Conservation (phyloP, 2,113 vertebrate species). For the Ceratotherium simum region DNA sequence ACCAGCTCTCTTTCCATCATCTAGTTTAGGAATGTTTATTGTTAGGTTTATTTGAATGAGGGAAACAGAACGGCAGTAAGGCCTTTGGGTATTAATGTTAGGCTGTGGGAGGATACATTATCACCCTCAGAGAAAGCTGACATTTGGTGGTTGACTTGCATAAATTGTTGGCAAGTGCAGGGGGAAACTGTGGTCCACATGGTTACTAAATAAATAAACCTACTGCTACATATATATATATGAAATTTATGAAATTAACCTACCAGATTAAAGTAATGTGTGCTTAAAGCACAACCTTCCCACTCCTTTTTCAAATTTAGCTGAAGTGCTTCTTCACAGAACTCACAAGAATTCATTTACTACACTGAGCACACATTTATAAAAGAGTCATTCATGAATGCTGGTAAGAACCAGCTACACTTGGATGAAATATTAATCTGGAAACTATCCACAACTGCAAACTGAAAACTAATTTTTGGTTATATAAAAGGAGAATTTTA, state of each 20-base stretch:
- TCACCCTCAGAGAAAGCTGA: conserved; percentile 34
- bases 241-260: neutral
- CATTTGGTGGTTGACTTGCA: conserved; percentile 46
- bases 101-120: conserved; percentile 42
- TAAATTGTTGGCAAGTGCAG: neutral
- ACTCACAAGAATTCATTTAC: neutral
- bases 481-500: conserved; percentile 4
- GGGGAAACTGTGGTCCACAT: neutral
- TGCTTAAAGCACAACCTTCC: neutral
- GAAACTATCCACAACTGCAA: neutral
- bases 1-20: conserved; percentile 69
- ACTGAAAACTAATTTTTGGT: conserved; percentile 14
- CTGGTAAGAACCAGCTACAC: neutral
- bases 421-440: neutral
- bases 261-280: conserved; percentile 36
- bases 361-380: neutral
- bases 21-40: conserved; percentile 81
- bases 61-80: conserved; percentile 62
- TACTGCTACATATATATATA: neutral
- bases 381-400: neutral
- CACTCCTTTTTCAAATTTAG: conserved; percentile 32
- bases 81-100: conserved; percentile 39
- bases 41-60: conserved; percentile 72
- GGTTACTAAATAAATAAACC: neutral
- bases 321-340: neutral